phyloP scores from a whole-genome alignment of 2,888 invertebrate genomes.

The Stenoptilia bipunctidactyla region DNA sequence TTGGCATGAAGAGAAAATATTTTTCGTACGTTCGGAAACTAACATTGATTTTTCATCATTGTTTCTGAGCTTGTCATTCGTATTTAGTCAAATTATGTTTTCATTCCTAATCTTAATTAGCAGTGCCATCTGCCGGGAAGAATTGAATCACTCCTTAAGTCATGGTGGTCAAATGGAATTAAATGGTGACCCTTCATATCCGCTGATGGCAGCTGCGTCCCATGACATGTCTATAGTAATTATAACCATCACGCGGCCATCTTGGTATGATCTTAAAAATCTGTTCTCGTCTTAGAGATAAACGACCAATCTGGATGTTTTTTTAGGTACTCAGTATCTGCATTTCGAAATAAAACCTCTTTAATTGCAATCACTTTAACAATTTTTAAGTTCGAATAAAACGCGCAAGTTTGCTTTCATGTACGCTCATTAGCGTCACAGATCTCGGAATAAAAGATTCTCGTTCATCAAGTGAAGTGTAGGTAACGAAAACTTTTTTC shows the following conservation, averaged over 20 bases:
- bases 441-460: no score
- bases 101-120: conserved; percentile 60
- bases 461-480: no score
- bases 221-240: conserved; percentile 1
- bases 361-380: no score
- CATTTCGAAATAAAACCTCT: no score
- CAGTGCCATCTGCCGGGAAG: conserved; percentile 62
- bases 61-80: conserved; percentile 27
- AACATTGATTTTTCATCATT: conserved; percentile 46
- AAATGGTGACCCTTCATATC: conserved; percentile 63
- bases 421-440: no score
- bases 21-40: background rate
- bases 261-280: conserved; percentile 4
- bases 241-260: background rate
- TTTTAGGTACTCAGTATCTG: no score
- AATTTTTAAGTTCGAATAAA: no score
- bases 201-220: conserved; percentile 51
- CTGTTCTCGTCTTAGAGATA: no score
- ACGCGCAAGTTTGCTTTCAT: no score
- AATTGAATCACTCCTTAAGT: conserved; percentile 64
- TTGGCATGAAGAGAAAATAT: conserved; percentile 2
- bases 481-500: no score
- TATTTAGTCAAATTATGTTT: conserved; percentile 55
- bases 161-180: conserved; percentile 51
- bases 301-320: no score